Percentiles rank a stretch among this genome's conserved stretches.
phyloP scores from a whole-genome alignment of 2,888 invertebrate species.

The Platycnemis pennipes region DNA sequence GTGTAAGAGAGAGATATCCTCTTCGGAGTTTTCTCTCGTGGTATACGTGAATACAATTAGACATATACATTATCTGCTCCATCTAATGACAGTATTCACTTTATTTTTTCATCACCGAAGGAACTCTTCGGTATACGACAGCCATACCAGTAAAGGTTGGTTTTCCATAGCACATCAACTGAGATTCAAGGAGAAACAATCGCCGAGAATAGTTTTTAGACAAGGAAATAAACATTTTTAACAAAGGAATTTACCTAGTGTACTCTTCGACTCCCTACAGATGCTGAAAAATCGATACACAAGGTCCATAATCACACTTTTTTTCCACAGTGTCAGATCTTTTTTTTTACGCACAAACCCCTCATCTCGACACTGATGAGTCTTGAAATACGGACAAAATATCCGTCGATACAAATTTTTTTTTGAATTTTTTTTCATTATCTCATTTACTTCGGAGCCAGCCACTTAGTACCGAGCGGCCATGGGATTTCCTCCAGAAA shows the following conservation, averaged over 20 bases:
- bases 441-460: not conserved
- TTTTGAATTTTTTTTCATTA: not conserved
- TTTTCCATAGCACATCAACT: conserved; percentile 4
- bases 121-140: not conserved
- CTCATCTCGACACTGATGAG: not conserved
- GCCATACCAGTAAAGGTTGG: not conserved
- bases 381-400: not conserved
- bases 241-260: not conserved
- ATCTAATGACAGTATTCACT: not conserved
- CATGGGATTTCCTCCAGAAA: conserved; percentile 17
- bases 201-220: not conserved
- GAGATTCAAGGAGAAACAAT: not conserved
- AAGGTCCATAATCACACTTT: not conserved
- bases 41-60: conserved; percentile 16
- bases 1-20: not conserved
- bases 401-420: conserved; percentile 50
- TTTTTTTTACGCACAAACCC: not conserved
- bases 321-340: not conserved
- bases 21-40: not conserved
- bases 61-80: not conserved
- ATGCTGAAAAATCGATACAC: not conserved
- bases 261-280: not conserved
- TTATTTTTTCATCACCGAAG: not conserved
- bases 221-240: not conserved
- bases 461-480: not conserved